Percentiles rank a stretch among this genome's conserved stretches.
phyloP scores from a whole-genome alignment of 2,113 vertebrate species.

The Elephantulus edwardii region DNA sequence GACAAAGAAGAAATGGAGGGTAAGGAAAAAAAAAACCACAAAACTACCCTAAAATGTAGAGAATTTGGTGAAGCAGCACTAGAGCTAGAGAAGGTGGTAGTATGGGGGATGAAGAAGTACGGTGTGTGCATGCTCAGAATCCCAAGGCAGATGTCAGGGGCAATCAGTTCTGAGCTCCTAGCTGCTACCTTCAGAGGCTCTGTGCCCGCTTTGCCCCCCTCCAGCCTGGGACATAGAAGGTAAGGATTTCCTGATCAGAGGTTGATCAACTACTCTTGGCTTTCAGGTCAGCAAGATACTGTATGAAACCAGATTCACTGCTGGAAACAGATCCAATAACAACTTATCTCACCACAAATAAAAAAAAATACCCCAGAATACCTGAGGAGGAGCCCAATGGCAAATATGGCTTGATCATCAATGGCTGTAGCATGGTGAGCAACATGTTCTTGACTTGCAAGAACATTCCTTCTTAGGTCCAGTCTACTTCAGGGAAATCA shows the following conservation, averaged over 20 bases:
- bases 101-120: not conserved
- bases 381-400: constrained; percentile 90
- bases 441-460: constrained; percentile 70
- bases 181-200: not conserved
- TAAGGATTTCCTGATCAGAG: not conserved
- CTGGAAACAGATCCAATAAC: constrained; percentile 80
- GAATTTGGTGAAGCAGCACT: constrained; percentile 7
- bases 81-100: not conserved
- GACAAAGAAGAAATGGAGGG: not conserved
- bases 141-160: not conserved
- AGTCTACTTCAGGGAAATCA: constrained; percentile 38
- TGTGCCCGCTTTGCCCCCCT: not conserved
- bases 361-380: constrained; percentile 61
- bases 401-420: constrained; percentile 92
- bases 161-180: not conserved
- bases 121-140: not conserved
- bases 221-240: not conserved
- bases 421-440: constrained; percentile 94
- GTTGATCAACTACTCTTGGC: constrained; percentile 30
- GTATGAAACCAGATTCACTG: constrained; percentile 87
- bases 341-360: constrained; percentile 77
- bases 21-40: not conserved
- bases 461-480: not conserved
- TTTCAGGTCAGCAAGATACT: constrained; percentile 87
- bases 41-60: constrained; percentile 25